Percentiles rank a stretch among this genome's conserved stretches.
Conservation (phyloP, 2,797 vertebrate species). For the Megalops cyprinoides region DNA sequence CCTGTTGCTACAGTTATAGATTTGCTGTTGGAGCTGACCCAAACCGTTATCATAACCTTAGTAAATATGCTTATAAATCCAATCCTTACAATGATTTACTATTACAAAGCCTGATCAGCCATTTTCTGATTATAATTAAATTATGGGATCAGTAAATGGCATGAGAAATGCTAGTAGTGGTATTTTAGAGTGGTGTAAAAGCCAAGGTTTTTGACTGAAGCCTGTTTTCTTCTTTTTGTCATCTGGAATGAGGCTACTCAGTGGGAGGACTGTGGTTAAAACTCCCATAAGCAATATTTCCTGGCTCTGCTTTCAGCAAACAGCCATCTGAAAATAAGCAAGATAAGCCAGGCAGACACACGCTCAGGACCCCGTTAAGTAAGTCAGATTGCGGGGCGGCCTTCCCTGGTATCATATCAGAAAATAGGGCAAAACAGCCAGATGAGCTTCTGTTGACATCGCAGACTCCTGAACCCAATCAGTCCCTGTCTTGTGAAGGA, state of each 20-base stretch:
- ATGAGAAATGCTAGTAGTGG: background rate
- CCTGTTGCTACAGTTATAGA: no score
- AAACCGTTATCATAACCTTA: no score
- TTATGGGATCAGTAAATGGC: background rate
- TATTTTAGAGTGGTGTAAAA: background rate
- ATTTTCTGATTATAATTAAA: background rate
- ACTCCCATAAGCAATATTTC: background rate
- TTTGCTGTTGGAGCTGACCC: no score
- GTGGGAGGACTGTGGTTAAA: background rate
- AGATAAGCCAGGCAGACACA: conserved; percentile 32
- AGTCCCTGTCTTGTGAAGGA: conserved; percentile 48
- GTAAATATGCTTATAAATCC: background rate
- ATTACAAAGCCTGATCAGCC: no score
- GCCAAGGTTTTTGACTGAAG: background rate
- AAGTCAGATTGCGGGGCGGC: conserved; percentile 49
- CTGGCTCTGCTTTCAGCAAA: background rate
- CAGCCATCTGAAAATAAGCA: conserved; percentile 23
- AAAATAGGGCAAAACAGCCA: conserved; percentile 64
- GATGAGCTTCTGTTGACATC: conserved; percentile 57
- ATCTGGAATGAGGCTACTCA: background rate
- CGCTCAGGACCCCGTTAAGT: conserved; percentile 50
- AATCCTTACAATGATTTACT: no score
- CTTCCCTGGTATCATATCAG: conserved; percentile 51
- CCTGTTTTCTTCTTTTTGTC: background rate
- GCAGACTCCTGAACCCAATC: conserved; percentile 74